phyloP scores from a whole-genome alignment of 2,113 vertebrate genomes.

The Daboia siamensis region DNA sequence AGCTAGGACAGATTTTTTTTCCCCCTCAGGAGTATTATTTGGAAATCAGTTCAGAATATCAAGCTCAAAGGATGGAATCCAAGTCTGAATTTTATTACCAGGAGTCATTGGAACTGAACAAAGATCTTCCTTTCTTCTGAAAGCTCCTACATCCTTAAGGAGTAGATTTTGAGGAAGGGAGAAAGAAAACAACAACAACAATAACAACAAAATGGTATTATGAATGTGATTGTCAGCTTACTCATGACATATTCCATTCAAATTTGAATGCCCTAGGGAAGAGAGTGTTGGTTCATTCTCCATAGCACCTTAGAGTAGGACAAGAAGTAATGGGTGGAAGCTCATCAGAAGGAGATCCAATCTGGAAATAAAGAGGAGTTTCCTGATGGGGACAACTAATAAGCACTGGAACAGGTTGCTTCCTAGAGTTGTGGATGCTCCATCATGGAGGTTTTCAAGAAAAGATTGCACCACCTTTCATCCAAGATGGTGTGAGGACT shows the following conservation, averaged over 20 bases:
- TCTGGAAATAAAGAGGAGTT: background rate
- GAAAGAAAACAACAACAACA: background rate
- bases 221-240: background rate
- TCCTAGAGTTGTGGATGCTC: background rate
- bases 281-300: background rate
- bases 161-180: background rate
- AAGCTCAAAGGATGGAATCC: background rate
- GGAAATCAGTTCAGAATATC: constrained; percentile 22
- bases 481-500: background rate
- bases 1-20: background rate
- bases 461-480: background rate
- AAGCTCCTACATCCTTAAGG: background rate
- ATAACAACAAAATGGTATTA: background rate
- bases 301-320: background rate
- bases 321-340: background rate
- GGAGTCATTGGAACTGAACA: background rate
- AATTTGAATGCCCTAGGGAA: background rate
- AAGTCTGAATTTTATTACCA: background rate
- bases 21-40: background rate
- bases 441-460: background rate
- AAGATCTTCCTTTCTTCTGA: background rate
- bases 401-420: background rate
- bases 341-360: background rate
- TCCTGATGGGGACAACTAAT: background rate
- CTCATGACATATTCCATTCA: background rate